These are phyloP conservation scores for Venustaconcha ellipsiformis DNA, from an alignment of 1,140 invertebrate species.

Conservation along the genomic window DNA sequence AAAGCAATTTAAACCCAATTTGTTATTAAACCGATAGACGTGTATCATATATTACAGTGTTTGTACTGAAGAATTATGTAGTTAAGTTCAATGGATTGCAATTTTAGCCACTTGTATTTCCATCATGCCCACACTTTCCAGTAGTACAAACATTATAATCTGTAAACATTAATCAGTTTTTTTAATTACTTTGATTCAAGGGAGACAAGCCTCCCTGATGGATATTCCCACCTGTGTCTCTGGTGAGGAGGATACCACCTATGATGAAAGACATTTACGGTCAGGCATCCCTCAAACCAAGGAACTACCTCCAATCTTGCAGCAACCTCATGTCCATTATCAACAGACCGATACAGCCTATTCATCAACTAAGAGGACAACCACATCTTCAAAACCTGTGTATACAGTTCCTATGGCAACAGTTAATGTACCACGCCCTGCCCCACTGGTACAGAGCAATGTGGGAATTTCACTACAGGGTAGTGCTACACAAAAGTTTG, in stretches of 20 bases:
- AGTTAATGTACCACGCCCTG: slow-evolving; percentile 54
- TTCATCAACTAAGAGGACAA: slow-evolving; percentile 15
- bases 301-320: slow-evolving; percentile 6
- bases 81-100: too few relatives aligned
- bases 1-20: too few relatives aligned
- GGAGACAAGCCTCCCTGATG: slow-evolving; percentile 10
- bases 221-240: slow-evolving; percentile 16
- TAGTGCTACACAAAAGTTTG: not conserved
- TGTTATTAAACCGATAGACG: too few relatives aligned
- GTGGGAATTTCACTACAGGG: slow-evolving; percentile 30
- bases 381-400: not conserved
- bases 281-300: slow-evolving; percentile 11
- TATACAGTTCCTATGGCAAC: slow-evolving; percentile 22
- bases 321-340: not conserved
- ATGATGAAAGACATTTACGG: slow-evolving; percentile 1
- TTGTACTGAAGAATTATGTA: too few relatives aligned
- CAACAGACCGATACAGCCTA: not conserved
- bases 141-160: too few relatives aligned
- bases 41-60: too few relatives aligned
- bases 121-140: too few relatives aligned
- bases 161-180: too few relatives aligned
- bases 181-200: not conserved
- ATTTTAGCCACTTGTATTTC: too few relatives aligned
- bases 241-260: slow-evolving; percentile 15
- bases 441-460: slow-evolving; percentile 55